phyloP scores from a whole-genome alignment of 2,113 vertebrate genomes.

The Bubo scandiacus region DNA sequence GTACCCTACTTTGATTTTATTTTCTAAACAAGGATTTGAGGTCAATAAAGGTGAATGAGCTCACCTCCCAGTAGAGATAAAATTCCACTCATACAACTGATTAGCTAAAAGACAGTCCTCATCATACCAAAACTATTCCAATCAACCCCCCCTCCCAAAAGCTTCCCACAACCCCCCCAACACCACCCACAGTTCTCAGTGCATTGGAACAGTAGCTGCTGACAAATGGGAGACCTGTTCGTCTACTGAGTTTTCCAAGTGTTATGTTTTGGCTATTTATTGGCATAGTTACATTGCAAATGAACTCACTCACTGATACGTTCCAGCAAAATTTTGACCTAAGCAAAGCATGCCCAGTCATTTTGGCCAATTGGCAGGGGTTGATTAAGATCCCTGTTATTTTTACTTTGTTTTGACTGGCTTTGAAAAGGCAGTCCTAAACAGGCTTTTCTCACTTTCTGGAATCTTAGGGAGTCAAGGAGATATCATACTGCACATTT shows the following conservation, averaged over 20 bases:
- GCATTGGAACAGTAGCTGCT: background rate
- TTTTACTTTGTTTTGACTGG: slow-evolving; percentile 62
- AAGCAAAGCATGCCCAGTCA: background rate
- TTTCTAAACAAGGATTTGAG: slow-evolving; percentile 47
- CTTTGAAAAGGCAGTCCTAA: slow-evolving; percentile 19
- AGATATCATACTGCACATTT: background rate
- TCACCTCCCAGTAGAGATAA: slow-evolving; percentile 66
- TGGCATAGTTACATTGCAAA: slow-evolving; percentile 10
- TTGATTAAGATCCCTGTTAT: slow-evolving; percentile 21
- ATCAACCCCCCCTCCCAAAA: background rate
- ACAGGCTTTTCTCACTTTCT: slow-evolving; percentile 27
- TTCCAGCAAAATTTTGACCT: slow-evolving; percentile 43
- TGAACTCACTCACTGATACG: background rate
- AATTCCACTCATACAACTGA: slow-evolving; percentile 55
- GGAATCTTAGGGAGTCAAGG: background rate
- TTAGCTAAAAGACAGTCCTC: slow-evolving; percentile 22
- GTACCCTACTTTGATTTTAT: background rate
- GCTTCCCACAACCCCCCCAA: background rate
- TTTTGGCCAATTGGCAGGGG: slow-evolving; percentile 15
- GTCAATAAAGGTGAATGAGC: background rate
- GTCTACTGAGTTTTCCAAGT: slow-evolving; percentile 13
- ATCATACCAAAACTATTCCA: slow-evolving; percentile 36
- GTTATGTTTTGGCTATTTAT: slow-evolving; percentile 33
- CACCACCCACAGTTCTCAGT: background rate
- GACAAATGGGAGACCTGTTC: background rate